These are phyloP conservation scores for Oxyruncus cristatus DNA, from an alignment of 2,113 vertebrate genomes.

Conservation along the genomic window DNA sequence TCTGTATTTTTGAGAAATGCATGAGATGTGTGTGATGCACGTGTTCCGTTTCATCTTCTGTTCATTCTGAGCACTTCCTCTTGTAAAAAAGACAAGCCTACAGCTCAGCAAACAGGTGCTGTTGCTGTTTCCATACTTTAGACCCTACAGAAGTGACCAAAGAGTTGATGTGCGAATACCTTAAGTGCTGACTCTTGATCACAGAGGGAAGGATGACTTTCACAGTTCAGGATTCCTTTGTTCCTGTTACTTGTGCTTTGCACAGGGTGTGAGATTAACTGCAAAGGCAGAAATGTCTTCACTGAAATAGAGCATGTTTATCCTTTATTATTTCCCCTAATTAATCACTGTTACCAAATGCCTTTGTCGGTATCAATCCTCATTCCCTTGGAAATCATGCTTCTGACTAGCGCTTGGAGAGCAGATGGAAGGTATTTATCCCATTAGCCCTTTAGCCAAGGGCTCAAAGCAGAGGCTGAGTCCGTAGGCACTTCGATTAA, in stretches of 20 bases:
- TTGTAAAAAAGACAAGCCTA: neutral
- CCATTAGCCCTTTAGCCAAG: neutral
- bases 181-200: rapidly evolving
- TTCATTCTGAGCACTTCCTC: neutral
- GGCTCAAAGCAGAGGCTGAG: neutral
- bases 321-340: neutral
- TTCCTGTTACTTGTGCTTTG: neutral
- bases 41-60: neutral
- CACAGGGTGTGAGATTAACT: neutral
- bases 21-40: neutral
- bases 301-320: neutral
- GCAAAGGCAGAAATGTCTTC: neutral
- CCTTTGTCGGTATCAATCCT: neutral
- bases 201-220: neutral
- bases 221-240: neutral
- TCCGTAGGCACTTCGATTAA: neutral
- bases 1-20: neutral
- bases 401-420: neutral
- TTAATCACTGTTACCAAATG: neutral
- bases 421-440: neutral
- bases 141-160: neutral
- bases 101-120: neutral
- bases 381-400: neutral
- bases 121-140: neutral
- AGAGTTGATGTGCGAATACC: neutral